Percentiles rank a stretch among this genome's conserved stretches.
phyloP scores from a whole-genome alignment of 2,797 vertebrate genomes.

The Lithobates pipiens region DNA sequence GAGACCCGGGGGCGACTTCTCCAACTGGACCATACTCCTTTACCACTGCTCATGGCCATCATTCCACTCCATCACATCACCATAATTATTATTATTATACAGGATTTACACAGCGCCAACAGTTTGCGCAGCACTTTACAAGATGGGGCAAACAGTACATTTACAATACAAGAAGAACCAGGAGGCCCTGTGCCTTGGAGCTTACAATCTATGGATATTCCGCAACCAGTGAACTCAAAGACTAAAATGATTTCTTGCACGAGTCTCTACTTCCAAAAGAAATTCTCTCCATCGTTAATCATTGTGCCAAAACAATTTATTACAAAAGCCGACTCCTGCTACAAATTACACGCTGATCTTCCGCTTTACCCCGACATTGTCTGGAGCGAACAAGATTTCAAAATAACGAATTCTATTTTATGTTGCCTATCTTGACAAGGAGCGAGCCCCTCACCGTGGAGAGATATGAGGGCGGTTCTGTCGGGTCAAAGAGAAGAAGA shows the following conservation, averaged over 20 bases:
- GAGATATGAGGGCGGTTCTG: constrained; percentile 68
- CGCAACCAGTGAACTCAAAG: no score
- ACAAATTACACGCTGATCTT: constrained; percentile 58
- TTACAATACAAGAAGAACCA: no score
- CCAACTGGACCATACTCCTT: no score
- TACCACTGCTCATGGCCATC: no score
- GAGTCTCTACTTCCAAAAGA: constrained; percentile 1
- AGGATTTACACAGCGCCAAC: no score
- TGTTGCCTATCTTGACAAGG: constrained; percentile 64
- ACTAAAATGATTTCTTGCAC: constrained; percentile 11
- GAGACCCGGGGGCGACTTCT: no score
- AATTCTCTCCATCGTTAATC: constrained; percentile 42
- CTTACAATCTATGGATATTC: no score
- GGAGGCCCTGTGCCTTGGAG: no score
- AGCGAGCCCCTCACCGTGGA: constrained; percentile 59
- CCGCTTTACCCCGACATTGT: constrained; percentile 42
- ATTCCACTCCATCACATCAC: no score
- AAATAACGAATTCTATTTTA: constrained; percentile 59
- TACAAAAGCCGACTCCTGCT: constrained; percentile 51
- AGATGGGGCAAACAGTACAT: no score
- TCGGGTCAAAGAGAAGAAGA: background rate
- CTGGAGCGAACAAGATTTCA: constrained; percentile 6
- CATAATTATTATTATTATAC: no score
- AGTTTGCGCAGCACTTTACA: no score
- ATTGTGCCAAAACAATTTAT: constrained; percentile 64